Conservation (phyloP, 1,140 invertebrate genomes). For the Calephelis virginiensis region DNA sequence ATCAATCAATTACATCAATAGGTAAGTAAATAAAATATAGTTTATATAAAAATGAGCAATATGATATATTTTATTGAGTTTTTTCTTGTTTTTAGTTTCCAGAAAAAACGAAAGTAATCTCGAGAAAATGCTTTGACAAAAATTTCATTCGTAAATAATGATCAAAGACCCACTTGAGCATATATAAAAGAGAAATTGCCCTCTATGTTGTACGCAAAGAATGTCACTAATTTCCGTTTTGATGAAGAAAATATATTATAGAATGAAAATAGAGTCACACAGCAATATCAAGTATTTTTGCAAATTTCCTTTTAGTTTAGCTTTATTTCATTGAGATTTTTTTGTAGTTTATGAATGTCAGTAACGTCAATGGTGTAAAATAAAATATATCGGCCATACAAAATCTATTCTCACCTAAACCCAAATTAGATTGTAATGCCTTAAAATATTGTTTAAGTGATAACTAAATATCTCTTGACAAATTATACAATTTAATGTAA, state of each 20-base stretch:
- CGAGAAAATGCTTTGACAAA: conserved; percentile 16
- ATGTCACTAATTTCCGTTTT: conserved; percentile 13
- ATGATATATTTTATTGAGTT: background rate
- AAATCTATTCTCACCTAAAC: background rate
- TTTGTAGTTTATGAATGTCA: no score
- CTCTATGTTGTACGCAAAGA: conserved; percentile 8
- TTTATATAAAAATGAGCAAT: no score
- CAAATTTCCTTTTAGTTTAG: background rate
- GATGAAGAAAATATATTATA: background rate
- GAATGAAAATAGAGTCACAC: background rate
- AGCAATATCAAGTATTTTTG: background rate
- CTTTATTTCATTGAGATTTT: background rate
- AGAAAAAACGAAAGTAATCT: conserved; percentile 9
- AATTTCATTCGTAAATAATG: conserved; percentile 15
- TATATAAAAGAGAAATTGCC: conserved; percentile 7
- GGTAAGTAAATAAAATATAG: no score
- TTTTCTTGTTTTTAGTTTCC: background rate
- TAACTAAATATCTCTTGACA: no score
- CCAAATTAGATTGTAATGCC: no score
- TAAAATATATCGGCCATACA: no score
- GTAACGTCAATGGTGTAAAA: no score
- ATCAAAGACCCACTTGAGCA: conserved; percentile 15
- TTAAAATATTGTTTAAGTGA: no score
- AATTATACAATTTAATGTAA: no score
- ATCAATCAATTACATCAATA: no score